These are phyloP conservation scores for Drosophila rufa DNA, from an alignment of 1,140 invertebrate genomes.

Conservation along the genomic window DNA sequence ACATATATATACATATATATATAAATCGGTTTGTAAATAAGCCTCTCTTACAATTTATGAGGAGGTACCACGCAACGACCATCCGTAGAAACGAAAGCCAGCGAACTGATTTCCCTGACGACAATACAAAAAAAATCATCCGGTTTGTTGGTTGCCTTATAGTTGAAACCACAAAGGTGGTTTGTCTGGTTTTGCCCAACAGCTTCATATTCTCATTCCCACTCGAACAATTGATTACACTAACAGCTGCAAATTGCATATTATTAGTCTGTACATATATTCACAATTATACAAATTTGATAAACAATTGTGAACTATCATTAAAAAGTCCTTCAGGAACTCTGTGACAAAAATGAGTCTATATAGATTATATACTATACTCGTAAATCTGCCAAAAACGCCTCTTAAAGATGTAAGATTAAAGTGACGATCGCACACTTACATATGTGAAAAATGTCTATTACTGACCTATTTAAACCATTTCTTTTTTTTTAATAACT, in stretches of 20 bases:
- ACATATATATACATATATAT: not conserved
- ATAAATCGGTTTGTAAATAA: not conserved
- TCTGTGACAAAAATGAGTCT: too few relatives aligned
- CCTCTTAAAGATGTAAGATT: too few relatives aligned
- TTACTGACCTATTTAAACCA: too few relatives aligned
- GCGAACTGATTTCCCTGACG: slow-evolving; percentile 57
- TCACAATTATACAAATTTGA: not conserved
- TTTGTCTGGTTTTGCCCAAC: slow-evolving; percentile 34
- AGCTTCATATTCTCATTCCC: slow-evolving; percentile 12
- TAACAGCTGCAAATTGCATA: slow-evolving; percentile 1
- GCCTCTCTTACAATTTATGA: slow-evolving; percentile 5
- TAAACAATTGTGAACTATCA: not conserved
- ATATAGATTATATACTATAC: too few relatives aligned
- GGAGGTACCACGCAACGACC: slow-evolving; percentile 45
- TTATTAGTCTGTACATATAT: not conserved
- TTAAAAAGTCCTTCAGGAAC: not conserved
- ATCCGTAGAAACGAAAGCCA: slow-evolving; percentile 58
- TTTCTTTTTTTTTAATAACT: too few relatives aligned
- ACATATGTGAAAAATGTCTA: too few relatives aligned
- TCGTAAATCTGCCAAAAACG: too few relatives aligned
- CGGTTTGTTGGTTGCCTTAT: slow-evolving; percentile 41
- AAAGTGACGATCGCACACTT: too few relatives aligned
- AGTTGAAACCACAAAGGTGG: slow-evolving; percentile 26
- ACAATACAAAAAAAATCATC: slow-evolving; percentile 41
- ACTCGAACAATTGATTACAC: not conserved